Conservation (phyloP, 1,140 invertebrate genomes). For the Hyposmocoma kahamanoa region DNA sequence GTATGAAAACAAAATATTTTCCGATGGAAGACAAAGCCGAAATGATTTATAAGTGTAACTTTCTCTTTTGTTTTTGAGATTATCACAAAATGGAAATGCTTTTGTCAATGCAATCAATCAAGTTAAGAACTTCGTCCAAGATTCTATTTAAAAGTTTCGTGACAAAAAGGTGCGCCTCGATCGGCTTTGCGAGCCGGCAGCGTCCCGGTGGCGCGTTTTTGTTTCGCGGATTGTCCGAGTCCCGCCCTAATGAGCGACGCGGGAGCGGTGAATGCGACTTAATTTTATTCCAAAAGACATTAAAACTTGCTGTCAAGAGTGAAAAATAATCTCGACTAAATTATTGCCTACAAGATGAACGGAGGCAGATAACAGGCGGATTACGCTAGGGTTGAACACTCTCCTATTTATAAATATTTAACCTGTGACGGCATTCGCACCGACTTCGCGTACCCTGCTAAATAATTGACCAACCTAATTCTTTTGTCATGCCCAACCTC, state of each 20-base stretch:
- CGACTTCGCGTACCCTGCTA: background rate
- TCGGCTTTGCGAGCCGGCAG: too few relatives aligned
- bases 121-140: too few relatives aligned
- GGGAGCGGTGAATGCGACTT: slow-evolving; percentile 30
- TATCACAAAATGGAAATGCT: too few relatives aligned
- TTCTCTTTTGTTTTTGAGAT: too few relatives aligned
- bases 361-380: slow-evolving; percentile 37
- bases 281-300: slow-evolving; percentile 50
- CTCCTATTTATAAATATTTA: background rate
- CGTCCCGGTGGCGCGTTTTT: background rate
- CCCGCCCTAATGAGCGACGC: slow-evolving; percentile 18
- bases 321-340: slow-evolving; percentile 52
- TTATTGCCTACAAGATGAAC: slow-evolving; percentile 51
- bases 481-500: background rate
- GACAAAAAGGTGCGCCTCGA: background rate
- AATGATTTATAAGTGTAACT: too few relatives aligned
- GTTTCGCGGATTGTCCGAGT: background rate
- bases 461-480: background rate
- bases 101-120: too few relatives aligned
- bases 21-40: too few relatives aligned
- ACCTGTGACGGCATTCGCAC: background rate
- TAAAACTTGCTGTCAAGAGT: slow-evolving; percentile 49
- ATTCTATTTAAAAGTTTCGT: background rate
- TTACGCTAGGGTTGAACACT: slow-evolving; percentile 22
- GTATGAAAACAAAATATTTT: too few relatives aligned